Percentiles rank a stretch among this genome's conserved stretches.
phyloP scores from a whole-genome alignment of 2,797 vertebrate genomes.

The Myotis findleyi region DNA sequence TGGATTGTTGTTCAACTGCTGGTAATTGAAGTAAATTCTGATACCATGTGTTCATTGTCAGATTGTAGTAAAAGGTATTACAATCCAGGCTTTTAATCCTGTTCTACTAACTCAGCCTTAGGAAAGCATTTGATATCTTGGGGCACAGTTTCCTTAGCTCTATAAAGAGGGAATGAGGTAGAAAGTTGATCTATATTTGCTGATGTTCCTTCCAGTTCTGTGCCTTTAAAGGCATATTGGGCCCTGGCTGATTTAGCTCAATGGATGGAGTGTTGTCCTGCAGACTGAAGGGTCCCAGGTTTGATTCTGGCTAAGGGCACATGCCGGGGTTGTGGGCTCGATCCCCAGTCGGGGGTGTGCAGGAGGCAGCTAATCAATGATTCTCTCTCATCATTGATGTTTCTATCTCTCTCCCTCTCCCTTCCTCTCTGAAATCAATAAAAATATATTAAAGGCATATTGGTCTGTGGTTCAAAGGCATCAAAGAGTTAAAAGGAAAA shows the following conservation, averaged over 20 bases:
- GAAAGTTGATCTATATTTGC: conserved; percentile 13
- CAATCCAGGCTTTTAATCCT: conserved; percentile 6
- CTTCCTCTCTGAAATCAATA: too few relatives aligned
- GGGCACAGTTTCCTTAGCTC: conserved; percentile 33
- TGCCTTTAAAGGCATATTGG: not conserved
- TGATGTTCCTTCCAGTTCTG: not conserved
- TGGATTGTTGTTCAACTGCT: not conserved
- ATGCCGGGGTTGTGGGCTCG: too few relatives aligned
- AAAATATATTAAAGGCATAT: not conserved
- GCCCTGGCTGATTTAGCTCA: too few relatives aligned
- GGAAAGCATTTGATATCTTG: conserved; percentile 16
- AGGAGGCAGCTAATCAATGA: too few relatives aligned
- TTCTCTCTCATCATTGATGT: too few relatives aligned
- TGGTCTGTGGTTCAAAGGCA: not conserved
- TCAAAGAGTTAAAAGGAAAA: not conserved
- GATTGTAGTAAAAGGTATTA: not conserved
- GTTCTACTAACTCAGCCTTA: not conserved
- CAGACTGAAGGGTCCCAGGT: too few relatives aligned
- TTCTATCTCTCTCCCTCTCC: too few relatives aligned
- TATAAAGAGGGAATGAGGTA: not conserved
- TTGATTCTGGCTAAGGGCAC: too few relatives aligned
- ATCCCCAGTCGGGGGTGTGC: too few relatives aligned
- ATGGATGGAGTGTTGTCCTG: too few relatives aligned
- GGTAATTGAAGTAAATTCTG: conserved; percentile 21
- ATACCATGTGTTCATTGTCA: not conserved